A percentile compares a stretch with the other conserved stretches of the same genome.
phyloP scores from a whole-genome alignment of 2,888 invertebrate species.

The Cylloceria caligata region DNA sequence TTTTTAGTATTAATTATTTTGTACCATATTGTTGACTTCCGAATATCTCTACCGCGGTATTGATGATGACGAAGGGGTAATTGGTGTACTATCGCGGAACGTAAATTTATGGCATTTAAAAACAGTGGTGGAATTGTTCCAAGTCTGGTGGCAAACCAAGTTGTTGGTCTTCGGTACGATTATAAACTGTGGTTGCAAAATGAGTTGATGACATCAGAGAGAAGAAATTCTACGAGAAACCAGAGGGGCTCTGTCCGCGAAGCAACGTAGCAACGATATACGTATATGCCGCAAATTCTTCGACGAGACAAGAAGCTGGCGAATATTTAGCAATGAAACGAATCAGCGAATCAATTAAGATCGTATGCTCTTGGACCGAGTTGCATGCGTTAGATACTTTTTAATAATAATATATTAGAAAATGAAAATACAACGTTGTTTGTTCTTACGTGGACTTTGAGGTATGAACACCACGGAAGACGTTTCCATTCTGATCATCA shows the following conservation, averaged over 20 bases:
- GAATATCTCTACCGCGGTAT: background rate
- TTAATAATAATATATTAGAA: background rate
- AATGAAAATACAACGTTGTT: background rate
- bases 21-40: no score
- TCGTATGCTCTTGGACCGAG: constrained; percentile 1
- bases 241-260: constrained; percentile 22
- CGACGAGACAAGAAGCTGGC: constrained; percentile 48
- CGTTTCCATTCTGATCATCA: constrained; percentile 74
- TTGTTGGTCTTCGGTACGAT: constrained; percentile 8
- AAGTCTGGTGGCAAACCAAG: background rate
- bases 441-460: constrained; percentile 77
- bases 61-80: background rate
- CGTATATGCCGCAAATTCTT: constrained; percentile 52
- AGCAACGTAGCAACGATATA: constrained; percentile 1
- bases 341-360: constrained; percentile 59
- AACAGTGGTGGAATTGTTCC: constrained; percentile 29
- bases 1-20: background rate
- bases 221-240: constrained; percentile 65
- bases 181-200: constrained; percentile 39
- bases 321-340: constrained; percentile 63
- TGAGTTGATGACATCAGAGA: constrained; percentile 65
- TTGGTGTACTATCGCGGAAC: background rate
- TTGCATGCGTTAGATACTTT: background rate
- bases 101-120: background rate
- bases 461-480: constrained; percentile 74